Evolutionary conservation across 2,113 vertebrate species (phyloP), one percentile per base, ranked within the genome.

Genomic region (Semnornis frantzii): DNA sequence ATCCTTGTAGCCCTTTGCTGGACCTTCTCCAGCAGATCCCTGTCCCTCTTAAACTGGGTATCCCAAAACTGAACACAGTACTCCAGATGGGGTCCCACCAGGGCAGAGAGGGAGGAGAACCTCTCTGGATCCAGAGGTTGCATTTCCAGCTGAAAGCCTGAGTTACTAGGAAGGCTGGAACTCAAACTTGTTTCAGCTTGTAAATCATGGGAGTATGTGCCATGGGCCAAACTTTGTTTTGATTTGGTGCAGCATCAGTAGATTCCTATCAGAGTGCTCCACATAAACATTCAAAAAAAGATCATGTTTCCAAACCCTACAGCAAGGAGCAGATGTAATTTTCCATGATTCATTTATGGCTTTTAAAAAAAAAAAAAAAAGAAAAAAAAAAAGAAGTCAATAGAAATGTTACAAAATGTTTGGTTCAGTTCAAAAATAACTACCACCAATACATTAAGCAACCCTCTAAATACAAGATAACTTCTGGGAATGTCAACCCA

Each of bases 391-490:
- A 46, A 46, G 15, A 16, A 46, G 87, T 83, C 79, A 95, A 89
- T 69, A 93, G 59, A 91, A 95, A 17, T 28, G 44, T 94, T 97
- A 81, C 84, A 94, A 96, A 96, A 95, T 73, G 46, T 54, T 85
- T 57, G 33, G 78, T 69, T 82, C 75, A 55, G 59, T 92, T 92
- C 74, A 95, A 96, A 97, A 97, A 95, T 92, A 96, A 84, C 78
- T 92, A 46, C 63, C 65, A 86, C 90, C 94, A 85, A 90, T 94
- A 94, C 90, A 85, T 94, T 94, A 94, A 94, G 87, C 95, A 97
- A 96, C 37, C 20, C 46, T 93, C 79, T 44, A 93, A 95, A 59
- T 72, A 91, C 71, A 87, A 30, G 54, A 87, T 96, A 94, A 96
- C 87, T 95, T 93, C 94, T 96, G 94, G 91, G 82, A 95, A 92